Evolutionary conservation across 2,888 invertebrate species (phyloP), one percentile per base, ranked within the genome.

Genomic region (Agonum fuliginosum): DNA sequence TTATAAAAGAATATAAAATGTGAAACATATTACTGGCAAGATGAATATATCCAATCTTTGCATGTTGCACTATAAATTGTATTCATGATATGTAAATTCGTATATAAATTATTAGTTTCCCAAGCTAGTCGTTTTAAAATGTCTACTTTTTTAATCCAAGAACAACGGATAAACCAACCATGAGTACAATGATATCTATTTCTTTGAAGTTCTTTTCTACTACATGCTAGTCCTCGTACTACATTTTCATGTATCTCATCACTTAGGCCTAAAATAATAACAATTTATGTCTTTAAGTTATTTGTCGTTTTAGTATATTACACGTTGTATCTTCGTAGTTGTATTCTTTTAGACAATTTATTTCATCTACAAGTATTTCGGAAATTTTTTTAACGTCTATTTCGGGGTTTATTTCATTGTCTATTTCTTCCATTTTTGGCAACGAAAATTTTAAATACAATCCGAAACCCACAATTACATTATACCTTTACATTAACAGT

Each of bases 141-240:
- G 14, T 79, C 75, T 5, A 79, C 24, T 80, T 82, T 81, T 6
- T 75, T 71, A 8, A 73, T 17, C 67, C 69, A 80, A n/a, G 81
- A 82, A 69, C 76, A 78, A 30, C 80, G 78, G 10, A 80, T 17
- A 62, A 80, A 82, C 81, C 81, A 81, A 1, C 78, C 58, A 54
- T 81, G 79, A 19, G 80, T 70, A 8, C 37, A 14, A 41, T 8
- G 4, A 12, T 41, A 67, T 41, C 67, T 67, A 6, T 62, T n/a
- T 62, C 27, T 30, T 27, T 30, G 8, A 62, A 12, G 12, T 14
- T 6, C 12, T 12, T 30, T 1, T 62, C 12, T 2, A 46, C 12
- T 46, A 46, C 8, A 5, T 30, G 30, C 4, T 30, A 43, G 14
- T n/a, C 14, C 43, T 43, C 14, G 1, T 43, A 43, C 3, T 6